Conservation (phyloP, 2,797 vertebrate species). For the Sebastes aleutianus region DNA sequence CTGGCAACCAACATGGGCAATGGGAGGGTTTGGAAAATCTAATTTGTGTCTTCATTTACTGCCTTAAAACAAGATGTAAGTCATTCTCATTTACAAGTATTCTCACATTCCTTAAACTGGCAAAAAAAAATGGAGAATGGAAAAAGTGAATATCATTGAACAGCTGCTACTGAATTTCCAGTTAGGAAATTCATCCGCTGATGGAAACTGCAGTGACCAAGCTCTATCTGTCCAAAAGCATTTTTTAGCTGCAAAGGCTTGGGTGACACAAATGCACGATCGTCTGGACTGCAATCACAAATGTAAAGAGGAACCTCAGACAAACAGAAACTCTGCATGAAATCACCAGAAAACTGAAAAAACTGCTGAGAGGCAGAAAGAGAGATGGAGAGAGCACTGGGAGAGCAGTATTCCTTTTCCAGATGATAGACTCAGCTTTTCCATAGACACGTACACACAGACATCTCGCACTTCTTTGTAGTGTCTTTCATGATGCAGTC, state of each 20-base stretch:
- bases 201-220: conserved; percentile 38
- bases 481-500: conserved; percentile 37
- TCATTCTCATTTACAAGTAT: background rate
- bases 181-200: background rate
- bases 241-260: conserved; percentile 1
- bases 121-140: background rate
- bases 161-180: conserved; percentile 30
- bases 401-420: conserved; percentile 71
- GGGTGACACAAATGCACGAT: conserved; percentile 16
- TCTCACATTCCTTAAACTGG: background rate
- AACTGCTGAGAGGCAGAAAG: conserved; percentile 56
- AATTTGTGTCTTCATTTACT: background rate
- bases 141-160: conserved; percentile 4
- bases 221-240: background rate
- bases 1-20: background rate
- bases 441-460: conserved; percentile 52
- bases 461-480: conserved; percentile 52
- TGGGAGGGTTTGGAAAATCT: background rate
- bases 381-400: conserved; percentile 29
- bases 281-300: conserved; percentile 22
- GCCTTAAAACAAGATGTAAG: background rate
- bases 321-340: conserved; percentile 18
- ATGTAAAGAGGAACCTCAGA: conserved; percentile 47
- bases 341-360: conserved; percentile 12
- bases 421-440: conserved; percentile 77